Evolutionary conservation across 2,888 invertebrate species (phyloP), one percentile per base, ranked within the genome.

Genomic region (Metacarcinus magister): DNA sequence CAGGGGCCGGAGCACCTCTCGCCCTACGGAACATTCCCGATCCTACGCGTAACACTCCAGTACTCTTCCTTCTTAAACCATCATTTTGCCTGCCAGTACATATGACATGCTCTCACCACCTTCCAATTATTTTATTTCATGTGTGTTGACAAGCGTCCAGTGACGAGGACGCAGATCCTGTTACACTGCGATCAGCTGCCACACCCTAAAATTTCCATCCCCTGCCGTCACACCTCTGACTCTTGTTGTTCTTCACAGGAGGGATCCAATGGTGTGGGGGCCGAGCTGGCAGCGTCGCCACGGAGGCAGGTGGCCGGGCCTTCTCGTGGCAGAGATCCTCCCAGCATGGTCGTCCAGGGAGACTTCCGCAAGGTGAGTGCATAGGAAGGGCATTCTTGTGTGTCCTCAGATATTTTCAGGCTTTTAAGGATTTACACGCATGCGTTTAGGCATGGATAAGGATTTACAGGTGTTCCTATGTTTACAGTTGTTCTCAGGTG

Each of bases 311-410:
- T 97, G 97, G 97, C 97, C 97, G 97, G 98, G 97, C 98, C 98
- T 98, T 95, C 96, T 92, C 96, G 95, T 94, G 95, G 97, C 95
- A 98, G 98, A 98, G 98, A 98, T 97, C 98, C 98, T 97, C 98
- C 98, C 97, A 98, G 98, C 97, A 98, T 98, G 98, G 98, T 98
- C 97, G 98, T 99, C 98, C 99, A 99, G 98, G 99, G 99, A 97
- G 99, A 99, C 98, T 99, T 99, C 98, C 98, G 99, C 97, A 99
- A 99, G 98, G 98, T 98, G 97, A 97, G 97, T 39, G 82, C 32
- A 28, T 1, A 28, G 60, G 7, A 60, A 10, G 5, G 10, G 10
- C 5, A 16, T 8, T n/a, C 19, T 23, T 1, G 1, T 67, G 16
- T 23, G n/a, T 67, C 19, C 67, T 16, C 23, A 23, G 19, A 67